Evolutionary conservation across 2,113 vertebrate genomes (phyloP), one percentile per base, ranked within the genome.

Genomic region (Odontophorus gujanensis): DNA sequence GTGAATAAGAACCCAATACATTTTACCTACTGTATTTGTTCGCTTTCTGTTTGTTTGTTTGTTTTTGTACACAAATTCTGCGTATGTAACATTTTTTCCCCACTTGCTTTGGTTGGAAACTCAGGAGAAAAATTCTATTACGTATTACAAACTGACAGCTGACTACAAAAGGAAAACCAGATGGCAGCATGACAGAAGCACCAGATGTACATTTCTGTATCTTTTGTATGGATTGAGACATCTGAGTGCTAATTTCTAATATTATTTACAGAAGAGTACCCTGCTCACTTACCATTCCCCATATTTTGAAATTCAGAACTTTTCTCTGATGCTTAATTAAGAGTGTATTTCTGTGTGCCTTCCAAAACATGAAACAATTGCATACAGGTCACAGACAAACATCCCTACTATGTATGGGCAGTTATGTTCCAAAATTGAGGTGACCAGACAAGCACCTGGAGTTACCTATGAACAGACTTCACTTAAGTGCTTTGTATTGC

Each of bases 141-240:
- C 0, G 1, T 67, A 42, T 20, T 75, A 24, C 13, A 94, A 88
- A 57, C 30, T 26, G 32, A 65, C 45, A 61, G 57, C 57, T 59
- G 66, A 43, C 42, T 75, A 42, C 43, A 79, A 81, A 94, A 71
- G 53, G 13, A 72, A 90, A 78, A 75, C n/a, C 82, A 93, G 90
- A 92, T 75, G 69, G 82, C 42, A 75, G 19, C 42, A 4, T 0
- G 4, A 22, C 28, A 88, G 59, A 80, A 53, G n/a, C 11, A 71
- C 50, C 72, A 88, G 34, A 51, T 81, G 77, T 84, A 58, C 16
- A 32, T 79, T 85, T 69, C 66, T 73, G 30, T 58, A 26, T 32
- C 24, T 89, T 93, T 92, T 57, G 17, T 32, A 40, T 1, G 1
- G n/a, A 45, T 45, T 0, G 5, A 72, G 74, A 75, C 34, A 83